A percentile compares a stretch with the other conserved stretches of the same genome.
Evolutionary conservation across 2,797 vertebrate species (phyloP).

Genomic region (Scolopax bukidnonensis): DNA sequence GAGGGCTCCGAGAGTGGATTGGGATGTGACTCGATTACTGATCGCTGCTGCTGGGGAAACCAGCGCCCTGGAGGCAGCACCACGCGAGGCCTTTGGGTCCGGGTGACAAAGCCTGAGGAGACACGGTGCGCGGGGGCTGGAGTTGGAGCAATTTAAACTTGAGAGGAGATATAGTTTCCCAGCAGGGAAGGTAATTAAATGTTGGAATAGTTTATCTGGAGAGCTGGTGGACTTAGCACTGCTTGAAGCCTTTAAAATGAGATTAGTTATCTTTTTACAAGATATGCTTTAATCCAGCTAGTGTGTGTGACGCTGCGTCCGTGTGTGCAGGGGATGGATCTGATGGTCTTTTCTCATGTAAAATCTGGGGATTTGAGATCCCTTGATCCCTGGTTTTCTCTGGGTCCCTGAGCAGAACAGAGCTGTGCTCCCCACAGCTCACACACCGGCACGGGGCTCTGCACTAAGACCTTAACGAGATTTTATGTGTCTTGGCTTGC

Average conservation of each 20-base stretch:
- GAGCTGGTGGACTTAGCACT: not conserved
- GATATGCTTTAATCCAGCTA: not conserved
- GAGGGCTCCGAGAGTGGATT: not conserved
- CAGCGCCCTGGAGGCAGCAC: fast-evolving
- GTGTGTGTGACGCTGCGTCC: fast-evolving
- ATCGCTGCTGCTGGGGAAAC: not conserved
- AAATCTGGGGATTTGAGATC: not conserved
- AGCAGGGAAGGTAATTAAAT: not conserved
- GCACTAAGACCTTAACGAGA: not conserved
- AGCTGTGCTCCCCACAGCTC: not conserved
- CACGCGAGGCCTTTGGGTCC: fast-evolving
- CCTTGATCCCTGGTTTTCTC: not conserved
- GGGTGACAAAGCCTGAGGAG: not conserved
- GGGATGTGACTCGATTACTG: not conserved
- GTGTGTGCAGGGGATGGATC: not conserved
- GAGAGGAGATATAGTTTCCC: not conserved
- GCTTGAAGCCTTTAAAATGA: not conserved
- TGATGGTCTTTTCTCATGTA: fast-evolving
- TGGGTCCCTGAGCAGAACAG: not conserved
- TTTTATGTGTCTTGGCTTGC: not conserved
- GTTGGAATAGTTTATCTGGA: not conserved
- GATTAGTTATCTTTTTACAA: not conserved
- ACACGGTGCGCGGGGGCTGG: fast-evolving
- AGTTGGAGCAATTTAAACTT: not conserved
- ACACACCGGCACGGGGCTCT: fast-evolving